These are phyloP conservation scores for Chymomyza caudatula DNA, from an alignment of 2,888 invertebrate species.

Conservation along the genomic window DNA sequence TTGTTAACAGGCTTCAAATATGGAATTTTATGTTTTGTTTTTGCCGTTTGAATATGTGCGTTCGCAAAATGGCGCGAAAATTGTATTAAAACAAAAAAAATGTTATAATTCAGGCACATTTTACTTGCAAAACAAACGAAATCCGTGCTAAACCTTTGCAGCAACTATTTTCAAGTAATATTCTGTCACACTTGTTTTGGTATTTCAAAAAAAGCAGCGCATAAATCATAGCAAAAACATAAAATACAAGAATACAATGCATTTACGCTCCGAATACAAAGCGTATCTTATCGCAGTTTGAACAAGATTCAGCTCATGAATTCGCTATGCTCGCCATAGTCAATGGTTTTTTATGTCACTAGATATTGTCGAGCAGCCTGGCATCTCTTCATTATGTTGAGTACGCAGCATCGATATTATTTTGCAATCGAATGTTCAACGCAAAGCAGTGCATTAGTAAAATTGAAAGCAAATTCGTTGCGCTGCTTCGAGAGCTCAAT, in stretches of 20 bases:
- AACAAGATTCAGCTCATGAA: too few species aligned
- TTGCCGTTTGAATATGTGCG: too few species aligned
- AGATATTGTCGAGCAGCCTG: not conserved
- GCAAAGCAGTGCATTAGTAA: slow-evolving; percentile 58
- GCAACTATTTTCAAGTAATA: slow-evolving; percentile 13
- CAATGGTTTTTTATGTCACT: not conserved
- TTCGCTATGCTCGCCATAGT: too few species aligned
- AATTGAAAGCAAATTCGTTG: slow-evolving; percentile 62
- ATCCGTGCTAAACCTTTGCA: not conserved
- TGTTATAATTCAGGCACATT: not conserved
- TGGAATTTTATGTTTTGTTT: not conserved
- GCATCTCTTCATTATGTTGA: slow-evolving; percentile 36
- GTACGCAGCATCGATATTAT: slow-evolving; percentile 8
- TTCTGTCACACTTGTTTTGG: not conserved
- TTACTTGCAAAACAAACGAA: not conserved
- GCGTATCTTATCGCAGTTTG: slow-evolving; percentile 21
- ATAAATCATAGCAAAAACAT: not conserved
- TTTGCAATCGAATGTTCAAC: slow-evolving; percentile 20
- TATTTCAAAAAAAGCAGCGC: not conserved
- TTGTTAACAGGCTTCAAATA: not conserved
- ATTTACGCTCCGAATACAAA: slow-evolving; percentile 31
- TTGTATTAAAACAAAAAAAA: not conserved
- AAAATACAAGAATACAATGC: slow-evolving; percentile 20
- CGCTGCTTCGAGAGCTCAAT: slow-evolving; percentile 23
- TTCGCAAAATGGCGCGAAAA: not conserved